These are phyloP conservation scores for Saguinus imperator DNA, from an alignment of 2,113 vertebrate genomes.

Conservation along the genomic window DNA sequence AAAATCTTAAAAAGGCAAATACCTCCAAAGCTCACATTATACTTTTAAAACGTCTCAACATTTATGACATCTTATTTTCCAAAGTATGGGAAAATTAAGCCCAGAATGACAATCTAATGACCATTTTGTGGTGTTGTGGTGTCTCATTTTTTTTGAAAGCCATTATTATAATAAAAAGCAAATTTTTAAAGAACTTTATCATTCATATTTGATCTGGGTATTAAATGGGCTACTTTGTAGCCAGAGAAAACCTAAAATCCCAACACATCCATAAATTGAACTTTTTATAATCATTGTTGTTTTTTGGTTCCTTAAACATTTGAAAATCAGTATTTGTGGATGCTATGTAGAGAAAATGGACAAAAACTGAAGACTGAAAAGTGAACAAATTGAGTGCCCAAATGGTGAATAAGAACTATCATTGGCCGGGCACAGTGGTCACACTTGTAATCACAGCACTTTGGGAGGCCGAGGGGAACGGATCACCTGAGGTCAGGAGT, in stretches of 20 bases:
- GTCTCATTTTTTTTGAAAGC: conserved; percentile 16
- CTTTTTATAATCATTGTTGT: not conserved
- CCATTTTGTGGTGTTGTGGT: not conserved
- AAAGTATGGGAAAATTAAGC: conserved; percentile 13
- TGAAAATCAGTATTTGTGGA: not conserved
- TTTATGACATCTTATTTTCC: not conserved
- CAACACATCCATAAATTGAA: not conserved
- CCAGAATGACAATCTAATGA: not conserved
- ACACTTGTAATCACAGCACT: no score
- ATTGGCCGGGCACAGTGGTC: no score
- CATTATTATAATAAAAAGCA: not conserved
- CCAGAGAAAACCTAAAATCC: not conserved
- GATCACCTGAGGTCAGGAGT: no score
- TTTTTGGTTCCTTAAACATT: not conserved
- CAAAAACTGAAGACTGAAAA: not conserved
- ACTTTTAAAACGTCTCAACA: not conserved
- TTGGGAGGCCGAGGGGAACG: no score
- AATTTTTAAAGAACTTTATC: not conserved
- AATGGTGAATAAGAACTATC: no score
- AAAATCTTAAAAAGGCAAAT: conserved; percentile 26
- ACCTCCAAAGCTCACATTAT: not conserved
- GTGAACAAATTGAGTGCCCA: not conserved
- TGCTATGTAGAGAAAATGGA: not conserved
- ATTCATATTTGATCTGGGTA: not conserved
- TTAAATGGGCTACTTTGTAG: not conserved